phyloP scores from a whole-genome alignment of 2,888 invertebrate genomes.

The Lypha dubia region DNA sequence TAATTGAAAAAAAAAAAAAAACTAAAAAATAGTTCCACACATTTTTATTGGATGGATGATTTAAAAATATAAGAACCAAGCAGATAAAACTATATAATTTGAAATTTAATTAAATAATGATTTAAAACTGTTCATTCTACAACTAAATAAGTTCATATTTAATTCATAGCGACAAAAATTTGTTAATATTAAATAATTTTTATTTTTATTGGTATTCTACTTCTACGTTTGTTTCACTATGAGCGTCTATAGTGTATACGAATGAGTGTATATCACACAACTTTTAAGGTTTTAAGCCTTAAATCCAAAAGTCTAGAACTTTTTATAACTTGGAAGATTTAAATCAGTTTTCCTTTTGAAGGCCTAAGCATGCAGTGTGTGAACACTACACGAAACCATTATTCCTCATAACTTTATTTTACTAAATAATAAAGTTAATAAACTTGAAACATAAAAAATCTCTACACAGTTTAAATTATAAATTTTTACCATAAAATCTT shows the following conservation, averaged over 20 bases:
- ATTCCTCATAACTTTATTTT: too few species aligned
- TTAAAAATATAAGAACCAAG: slow-evolving; percentile 75
- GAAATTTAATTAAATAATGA: slow-evolving; percentile 1
- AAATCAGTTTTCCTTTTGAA: slow-evolving; percentile 18
- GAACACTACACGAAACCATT: too few species aligned
- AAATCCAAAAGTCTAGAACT: neutral
- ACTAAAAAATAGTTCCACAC: slow-evolving; percentile 75
- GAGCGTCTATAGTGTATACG: too few species aligned
- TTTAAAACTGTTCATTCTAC: neutral
- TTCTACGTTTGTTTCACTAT: slow-evolving; percentile 10
- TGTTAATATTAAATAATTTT: too few species aligned
- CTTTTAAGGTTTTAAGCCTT: neutral
- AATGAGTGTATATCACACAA: neutral
- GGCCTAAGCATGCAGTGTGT: too few species aligned
- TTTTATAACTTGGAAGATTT: slow-evolving; percentile 2
- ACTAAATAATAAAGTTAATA: too few species aligned
- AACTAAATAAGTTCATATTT: neutral
- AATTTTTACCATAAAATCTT: too few species aligned
- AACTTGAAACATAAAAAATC: too few species aligned
- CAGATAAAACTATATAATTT: slow-evolving; percentile 69
- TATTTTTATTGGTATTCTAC: neutral
- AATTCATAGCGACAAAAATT: too few species aligned
- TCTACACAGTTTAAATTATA: too few species aligned
- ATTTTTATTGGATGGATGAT: slow-evolving; percentile 61
- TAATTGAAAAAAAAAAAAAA: slow-evolving; percentile 32